Evolutionary conservation across 2,797 vertebrate species (phyloP), one percentile per base, ranked within the genome.

Genomic region (Amblyopsis hoosieri): DNA sequence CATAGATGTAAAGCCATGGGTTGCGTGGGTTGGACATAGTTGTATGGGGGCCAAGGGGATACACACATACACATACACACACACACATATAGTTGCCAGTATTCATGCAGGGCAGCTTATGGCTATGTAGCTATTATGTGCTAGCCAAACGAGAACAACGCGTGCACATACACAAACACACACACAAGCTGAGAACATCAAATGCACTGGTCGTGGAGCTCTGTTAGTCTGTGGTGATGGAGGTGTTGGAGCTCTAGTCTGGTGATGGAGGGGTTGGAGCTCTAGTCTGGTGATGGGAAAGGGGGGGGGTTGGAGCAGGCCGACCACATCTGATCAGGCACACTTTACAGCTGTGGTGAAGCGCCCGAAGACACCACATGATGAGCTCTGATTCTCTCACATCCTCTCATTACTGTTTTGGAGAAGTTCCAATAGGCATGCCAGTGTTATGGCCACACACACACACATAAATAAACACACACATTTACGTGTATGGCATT

Each of bases 11-110:
- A 23, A 23, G 19, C 19, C 19, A 19, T 19, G 49, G 13, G 15
- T 2, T 55, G 23, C 5, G 13, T 31, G 23, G 23, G 23, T 13
- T 13, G 54, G 31, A 48, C 9, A n/a, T 8, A 48, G 12, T 12
- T 3, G n/a, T 48, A 48, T 3, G 46, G 11, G 12, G n/a, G 12
- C n/a, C 46, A 48, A 48, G 46, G 46, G 33, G 33, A 8, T 8
- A 12, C 46, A 48, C 33, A 33, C 33, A 33, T 5, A 8, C 33
- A 37, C 33, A 37, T 5, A 37, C 33, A 37, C 33, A 37, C 33
- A 19, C 60, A 48, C 67, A 33, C 77, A 78, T 57, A 71, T 77
- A 69, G 54, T 69, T 66, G 31, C 9, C 12, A 4, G 19, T 6
- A 29, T 19, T n/a, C 57, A 31, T 46, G 29, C 15, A 23, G 19